Conservation (phyloP, 2,113 vertebrate species). For the Zapornia atra region DNA sequence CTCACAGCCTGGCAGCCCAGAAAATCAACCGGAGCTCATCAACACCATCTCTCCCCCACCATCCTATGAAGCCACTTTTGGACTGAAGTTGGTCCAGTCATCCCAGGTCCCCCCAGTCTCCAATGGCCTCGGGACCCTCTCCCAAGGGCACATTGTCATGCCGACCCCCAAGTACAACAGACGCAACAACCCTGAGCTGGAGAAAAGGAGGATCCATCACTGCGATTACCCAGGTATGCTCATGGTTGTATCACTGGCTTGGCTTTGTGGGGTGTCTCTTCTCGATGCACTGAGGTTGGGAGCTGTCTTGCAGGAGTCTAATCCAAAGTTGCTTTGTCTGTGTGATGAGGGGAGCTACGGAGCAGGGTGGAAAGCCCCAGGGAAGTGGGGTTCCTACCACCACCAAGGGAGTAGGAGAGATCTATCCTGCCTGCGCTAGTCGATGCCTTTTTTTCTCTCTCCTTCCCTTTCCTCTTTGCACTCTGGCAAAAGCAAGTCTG, state of each 20-base stretch:
- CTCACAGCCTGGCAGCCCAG: conserved; percentile 89
- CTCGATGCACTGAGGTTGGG: neutral
- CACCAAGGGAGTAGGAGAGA: neutral
- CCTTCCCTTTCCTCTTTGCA: fast-evolving
- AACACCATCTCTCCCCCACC: conserved; percentile 77
- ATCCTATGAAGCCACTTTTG: conserved; percentile 78
- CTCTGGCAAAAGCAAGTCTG: neutral
- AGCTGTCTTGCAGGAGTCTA: neutral
- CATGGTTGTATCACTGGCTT: neutral
- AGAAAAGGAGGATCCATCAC: conserved; percentile 91
- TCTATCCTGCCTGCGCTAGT: fast-evolving
- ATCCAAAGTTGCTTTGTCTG: neutral
- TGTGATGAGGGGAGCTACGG: neutral
- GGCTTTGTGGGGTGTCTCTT: neutral
- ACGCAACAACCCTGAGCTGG: conserved; percentile 90
- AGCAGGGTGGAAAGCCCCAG: neutral
- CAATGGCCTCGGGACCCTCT: conserved; percentile 69
- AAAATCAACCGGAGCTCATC: conserved; percentile 82
- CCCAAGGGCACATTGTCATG: conserved; percentile 81
- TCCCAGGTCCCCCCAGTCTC: conserved; percentile 72
- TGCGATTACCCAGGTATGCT: conserved; percentile 84
- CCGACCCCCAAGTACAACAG: conserved; percentile 88
- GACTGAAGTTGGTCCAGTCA: conserved; percentile 77
- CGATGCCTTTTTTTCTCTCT: neutral
- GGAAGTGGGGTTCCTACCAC: neutral